These are phyloP conservation scores for Metopolophium dirhodum DNA, from an alignment of 1,140 invertebrate species.

Conservation along the genomic window DNA sequence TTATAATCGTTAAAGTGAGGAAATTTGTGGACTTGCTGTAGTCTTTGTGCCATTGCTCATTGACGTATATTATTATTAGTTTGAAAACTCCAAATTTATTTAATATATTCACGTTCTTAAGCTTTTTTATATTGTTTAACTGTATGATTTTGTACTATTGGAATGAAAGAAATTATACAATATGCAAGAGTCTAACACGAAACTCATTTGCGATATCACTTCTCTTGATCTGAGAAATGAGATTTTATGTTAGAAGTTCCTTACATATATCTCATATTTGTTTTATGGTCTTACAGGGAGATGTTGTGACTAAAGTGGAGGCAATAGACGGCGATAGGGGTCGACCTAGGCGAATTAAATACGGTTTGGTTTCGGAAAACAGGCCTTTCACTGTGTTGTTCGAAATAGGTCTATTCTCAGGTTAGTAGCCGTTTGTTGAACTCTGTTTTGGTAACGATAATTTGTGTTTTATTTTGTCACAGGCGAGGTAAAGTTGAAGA, in stretches of 20 bases:
- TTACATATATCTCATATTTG: background rate
- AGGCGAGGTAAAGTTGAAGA: conserved; percentile 69
- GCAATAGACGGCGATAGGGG: conserved; percentile 91
- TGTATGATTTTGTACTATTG: background rate
- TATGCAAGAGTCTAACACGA: background rate
- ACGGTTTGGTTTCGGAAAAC: conserved; percentile 80
- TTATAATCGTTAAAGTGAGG: background rate
- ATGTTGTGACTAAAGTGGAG: conserved; percentile 72
- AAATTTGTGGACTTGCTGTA: background rate
- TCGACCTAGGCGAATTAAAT: conserved; percentile 79
- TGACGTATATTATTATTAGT: background rate
- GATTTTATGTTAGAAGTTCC: background rate
- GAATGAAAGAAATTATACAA: background rate
- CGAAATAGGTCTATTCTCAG: conserved; percentile 80
- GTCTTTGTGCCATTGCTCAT: background rate
- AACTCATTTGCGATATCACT: background rate
- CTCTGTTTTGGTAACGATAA: no score
- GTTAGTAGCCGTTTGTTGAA: conserved; percentile 64
- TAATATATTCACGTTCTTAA: background rate
- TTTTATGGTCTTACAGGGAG: conserved; percentile 65
- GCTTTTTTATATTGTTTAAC: no score
- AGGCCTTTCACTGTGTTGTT: conserved; percentile 85
- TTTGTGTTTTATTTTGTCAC: background rate
- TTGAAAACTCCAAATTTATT: background rate
- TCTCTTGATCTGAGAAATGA: background rate